A percentile compares a stretch with the other conserved stretches of the same genome.
Evolutionary conservation across 2,113 vertebrate genomes (phyloP).

Genomic region (Neotragus pygmaeus): DNA sequence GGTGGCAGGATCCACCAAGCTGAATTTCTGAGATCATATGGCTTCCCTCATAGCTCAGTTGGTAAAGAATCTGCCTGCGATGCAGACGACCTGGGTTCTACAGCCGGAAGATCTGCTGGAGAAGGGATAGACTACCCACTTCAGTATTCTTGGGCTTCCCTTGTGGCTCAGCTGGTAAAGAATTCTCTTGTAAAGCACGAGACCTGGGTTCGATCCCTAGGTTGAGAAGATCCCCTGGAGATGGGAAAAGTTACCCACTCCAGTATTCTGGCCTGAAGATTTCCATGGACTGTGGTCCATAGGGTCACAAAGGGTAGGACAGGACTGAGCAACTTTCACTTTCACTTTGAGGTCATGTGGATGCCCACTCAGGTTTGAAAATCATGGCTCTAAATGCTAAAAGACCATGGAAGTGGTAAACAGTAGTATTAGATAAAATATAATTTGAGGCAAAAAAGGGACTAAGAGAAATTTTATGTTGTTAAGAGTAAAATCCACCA

Average conservation of each 20-base stretch:
- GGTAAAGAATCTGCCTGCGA: background rate
- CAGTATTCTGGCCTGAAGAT: background rate
- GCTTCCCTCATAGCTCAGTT: background rate
- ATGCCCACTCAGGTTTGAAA: background rate
- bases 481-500: background rate
- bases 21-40: background rate
- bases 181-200: background rate
- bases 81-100: background rate
- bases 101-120: background rate
- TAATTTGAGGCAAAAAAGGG: background rate
- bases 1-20: background rate
- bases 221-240: background rate
- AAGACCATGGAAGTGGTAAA: background rate
- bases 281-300: background rate
- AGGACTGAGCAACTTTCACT: background rate
- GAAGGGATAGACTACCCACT: background rate
- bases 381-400: background rate
- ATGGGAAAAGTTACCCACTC: background rate
- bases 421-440: background rate
- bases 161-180: background rate
- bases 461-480: background rate
- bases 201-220: background rate
- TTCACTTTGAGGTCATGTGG: background rate
- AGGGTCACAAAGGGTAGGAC: background rate
- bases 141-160: background rate